These are phyloP conservation scores for Enteromius afrohamiltoni DNA, from an alignment of 2,797 vertebrate species.

Conservation along the genomic window DNA sequence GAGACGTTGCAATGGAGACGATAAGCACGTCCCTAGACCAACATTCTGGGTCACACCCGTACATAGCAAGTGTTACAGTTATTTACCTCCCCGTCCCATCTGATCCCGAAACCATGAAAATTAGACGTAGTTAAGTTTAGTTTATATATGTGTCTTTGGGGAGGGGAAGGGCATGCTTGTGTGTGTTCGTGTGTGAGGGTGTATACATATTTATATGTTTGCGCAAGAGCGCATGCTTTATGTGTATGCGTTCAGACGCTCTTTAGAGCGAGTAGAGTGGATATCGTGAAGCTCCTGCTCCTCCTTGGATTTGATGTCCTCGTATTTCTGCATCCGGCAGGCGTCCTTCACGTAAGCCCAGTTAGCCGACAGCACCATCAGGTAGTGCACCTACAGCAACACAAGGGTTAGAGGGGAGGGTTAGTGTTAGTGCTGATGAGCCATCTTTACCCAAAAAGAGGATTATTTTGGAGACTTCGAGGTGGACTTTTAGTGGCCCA, in stretches of 20 bases:
- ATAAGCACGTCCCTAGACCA: constrained; percentile 58
- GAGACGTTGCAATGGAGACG: constrained; percentile 56
- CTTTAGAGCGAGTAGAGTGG: constrained; percentile 91
- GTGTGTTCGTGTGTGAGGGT: constrained; percentile 38
- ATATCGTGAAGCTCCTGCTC: constrained; percentile 91
- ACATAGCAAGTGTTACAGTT: constrained; percentile 58
- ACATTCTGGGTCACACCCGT: constrained; percentile 69
- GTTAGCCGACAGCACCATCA: constrained; percentile 90
- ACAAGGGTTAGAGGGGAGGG: constrained; percentile 47
- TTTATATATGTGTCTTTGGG: constrained; percentile 56
- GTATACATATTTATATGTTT: constrained; percentile 43
- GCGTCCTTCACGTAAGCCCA: constrained; percentile 93
- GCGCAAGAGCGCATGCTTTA: constrained; percentile 68
- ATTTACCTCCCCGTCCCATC: constrained; percentile 71
- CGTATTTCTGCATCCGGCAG: constrained; percentile 91
- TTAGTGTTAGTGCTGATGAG: constrained; percentile 49
- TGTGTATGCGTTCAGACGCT: constrained; percentile 91
- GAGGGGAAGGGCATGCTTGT: constrained; percentile 59
- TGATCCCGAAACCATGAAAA: constrained; percentile 63
- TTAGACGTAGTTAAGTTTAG: constrained; percentile 45
- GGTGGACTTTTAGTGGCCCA: background rate
- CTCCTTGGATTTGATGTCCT: constrained; percentile 92
- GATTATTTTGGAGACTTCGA: background rate
- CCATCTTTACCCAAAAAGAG: background rate
- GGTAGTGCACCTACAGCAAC: constrained; percentile 84